Evolutionary conservation across 2,797 vertebrate species (phyloP).

Genomic region (Aotus griseimembra): DNA sequence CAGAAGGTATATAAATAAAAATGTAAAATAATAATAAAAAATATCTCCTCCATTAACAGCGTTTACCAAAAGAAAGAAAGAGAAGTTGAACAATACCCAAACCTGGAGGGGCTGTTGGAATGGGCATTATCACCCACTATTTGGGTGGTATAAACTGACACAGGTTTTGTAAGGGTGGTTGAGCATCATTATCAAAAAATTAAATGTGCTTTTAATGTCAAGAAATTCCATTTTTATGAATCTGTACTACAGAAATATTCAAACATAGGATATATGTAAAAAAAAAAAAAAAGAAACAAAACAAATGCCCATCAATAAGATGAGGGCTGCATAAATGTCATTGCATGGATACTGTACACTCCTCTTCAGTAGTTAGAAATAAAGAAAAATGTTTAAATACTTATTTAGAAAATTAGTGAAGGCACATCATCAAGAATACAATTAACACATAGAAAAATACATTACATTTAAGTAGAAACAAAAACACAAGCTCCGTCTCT

Average conservation of each 20-base stretch:
- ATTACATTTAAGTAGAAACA: not conserved
- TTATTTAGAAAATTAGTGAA: not conserved
- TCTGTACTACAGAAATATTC: not conserved
- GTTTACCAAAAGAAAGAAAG: not conserved
- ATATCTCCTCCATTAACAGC: not conserved
- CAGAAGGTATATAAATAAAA: not conserved
- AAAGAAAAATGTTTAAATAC: not conserved
- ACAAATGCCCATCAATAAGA: not conserved
- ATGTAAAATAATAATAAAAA: slow-evolving; percentile 9
- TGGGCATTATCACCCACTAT: not conserved
- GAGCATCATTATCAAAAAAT: not conserved
- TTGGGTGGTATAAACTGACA: not conserved
- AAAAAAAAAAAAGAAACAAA: not conserved
- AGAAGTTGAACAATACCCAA: not conserved
- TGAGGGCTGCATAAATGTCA: not conserved
- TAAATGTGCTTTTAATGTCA: not conserved
- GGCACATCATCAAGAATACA: not conserved
- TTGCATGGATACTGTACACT: not conserved
- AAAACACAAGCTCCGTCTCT: not conserved
- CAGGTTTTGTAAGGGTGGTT: not conserved
- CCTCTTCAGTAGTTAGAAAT: not conserved
- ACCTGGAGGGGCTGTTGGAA: not conserved
- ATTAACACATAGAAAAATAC: not conserved
- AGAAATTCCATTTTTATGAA: not conserved
- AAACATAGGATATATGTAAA: not conserved